Conservation (phyloP, 2,113 vertebrate species). For the Speoplatyrhinus poulsoni region DNA sequence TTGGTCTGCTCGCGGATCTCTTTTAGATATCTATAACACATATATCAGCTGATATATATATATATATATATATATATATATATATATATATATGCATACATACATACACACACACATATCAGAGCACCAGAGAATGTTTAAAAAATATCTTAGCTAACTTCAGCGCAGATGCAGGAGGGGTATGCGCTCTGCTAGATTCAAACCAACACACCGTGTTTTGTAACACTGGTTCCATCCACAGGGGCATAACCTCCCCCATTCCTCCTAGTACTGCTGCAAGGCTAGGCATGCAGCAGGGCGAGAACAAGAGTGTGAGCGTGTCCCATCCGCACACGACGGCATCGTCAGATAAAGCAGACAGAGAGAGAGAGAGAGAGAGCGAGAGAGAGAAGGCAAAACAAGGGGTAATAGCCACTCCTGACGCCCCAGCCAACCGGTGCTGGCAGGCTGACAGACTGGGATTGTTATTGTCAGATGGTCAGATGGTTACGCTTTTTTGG, state of each 20-base stretch:
- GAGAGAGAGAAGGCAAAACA: conserved; percentile 21
- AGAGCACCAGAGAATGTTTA: too few relatives aligned
- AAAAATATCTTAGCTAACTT: too few relatives aligned
- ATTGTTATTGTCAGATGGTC: conserved; percentile 71
- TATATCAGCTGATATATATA: too few relatives aligned
- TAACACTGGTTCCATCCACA: too few relatives aligned
- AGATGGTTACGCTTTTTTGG: conserved; percentile 66
- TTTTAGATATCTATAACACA: too few relatives aligned
- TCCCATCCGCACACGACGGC: conserved; percentile 15
- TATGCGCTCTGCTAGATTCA: too few relatives aligned
- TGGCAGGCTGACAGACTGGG: conserved; percentile 53
- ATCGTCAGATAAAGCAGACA: conserved; percentile 21
- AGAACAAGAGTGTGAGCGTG: conserved; percentile 9
- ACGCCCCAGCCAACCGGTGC: conserved; percentile 45
- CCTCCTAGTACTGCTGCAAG: neutral
- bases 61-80: too few relatives aligned
- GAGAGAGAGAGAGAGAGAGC: conserved; percentile 16
- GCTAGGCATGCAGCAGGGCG: neutral
- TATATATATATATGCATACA: too few relatives aligned
- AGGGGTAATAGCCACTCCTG: conserved; percentile 26
- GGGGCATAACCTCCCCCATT: neutral
- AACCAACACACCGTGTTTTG: too few relatives aligned
- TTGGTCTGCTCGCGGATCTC: too few relatives aligned
- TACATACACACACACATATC: too few relatives aligned
- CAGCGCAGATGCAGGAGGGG: too few relatives aligned